Evolutionary conservation across 2,888 invertebrate species (phyloP), one percentile per base, ranked within the genome.

Genomic region (Acanthosepion pharaonis): DNA sequence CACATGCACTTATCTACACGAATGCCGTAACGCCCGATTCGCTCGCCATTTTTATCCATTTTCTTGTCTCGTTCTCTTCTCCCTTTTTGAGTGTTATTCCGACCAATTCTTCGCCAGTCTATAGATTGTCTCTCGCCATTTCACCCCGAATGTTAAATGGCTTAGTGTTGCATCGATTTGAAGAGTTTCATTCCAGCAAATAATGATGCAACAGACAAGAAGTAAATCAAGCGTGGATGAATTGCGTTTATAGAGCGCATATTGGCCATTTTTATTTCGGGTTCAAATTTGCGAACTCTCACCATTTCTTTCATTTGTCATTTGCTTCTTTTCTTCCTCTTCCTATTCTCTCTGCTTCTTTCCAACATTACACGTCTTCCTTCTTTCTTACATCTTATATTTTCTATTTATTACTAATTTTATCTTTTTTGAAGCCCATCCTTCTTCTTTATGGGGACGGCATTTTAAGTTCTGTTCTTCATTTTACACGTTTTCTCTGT

Each of bases 141-240:
- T 78, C 78, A 78, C 78, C n/a, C 78, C 78, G 78, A 15, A n/a
- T 78, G 78, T 78, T 78, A 78, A 78, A 78, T 78, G 78, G 78
- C 78, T 78, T 78, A 78, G 78, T 78, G 78, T 78, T 78, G 78
- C 78, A 15, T 78, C 78, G 78, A 78, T 78, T 78, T 78, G 78
- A 78, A 33, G n/a, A 78, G 78, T 78, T 78, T 78, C 78, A 78
- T 78, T 78, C 78, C 78, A 78, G n/a, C 78, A 78, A 78, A 78
- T 78, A n/a, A 78, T 78, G n/a, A 78, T 78, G 78, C 78, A n/a
- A n/a, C 78, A 78, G 78, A 78, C 78, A 78, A 78, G n/a, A 78
- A 78, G 78, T 78, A 78, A 78, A 78, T 78, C 78, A 78, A 78
- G 78, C 78, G 33, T 78, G 78, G 78, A n/a, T 78, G 78, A n/a